Conservation (phyloP, 2,888 invertebrate genomes). For the Thera britannica region DNA sequence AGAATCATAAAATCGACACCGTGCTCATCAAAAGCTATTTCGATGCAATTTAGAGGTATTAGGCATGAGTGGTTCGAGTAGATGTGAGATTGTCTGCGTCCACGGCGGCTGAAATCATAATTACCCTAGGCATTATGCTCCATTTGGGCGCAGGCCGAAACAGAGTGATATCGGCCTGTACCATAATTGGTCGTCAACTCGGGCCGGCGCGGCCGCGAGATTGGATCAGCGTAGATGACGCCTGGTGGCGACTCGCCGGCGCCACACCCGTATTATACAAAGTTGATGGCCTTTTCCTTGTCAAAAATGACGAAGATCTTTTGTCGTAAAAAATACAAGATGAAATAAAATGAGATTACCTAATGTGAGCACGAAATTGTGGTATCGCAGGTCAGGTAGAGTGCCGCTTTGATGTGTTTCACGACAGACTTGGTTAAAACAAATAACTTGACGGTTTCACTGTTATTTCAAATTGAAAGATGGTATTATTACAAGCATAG, state of each 20-base stretch:
- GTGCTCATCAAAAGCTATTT: constrained; percentile 55
- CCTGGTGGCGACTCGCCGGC: constrained; percentile 72
- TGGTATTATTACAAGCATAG: too few relatives aligned
- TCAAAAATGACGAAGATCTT: constrained; percentile 84
- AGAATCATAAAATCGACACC: constrained; percentile 57
- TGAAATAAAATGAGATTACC: constrained; percentile 78
- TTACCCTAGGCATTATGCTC: constrained; percentile 83
- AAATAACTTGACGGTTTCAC: constrained; percentile 23
- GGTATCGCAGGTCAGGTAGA: constrained; percentile 73
- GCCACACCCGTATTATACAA: constrained; percentile 79
- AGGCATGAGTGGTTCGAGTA: constrained; percentile 57
- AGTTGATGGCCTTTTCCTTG: constrained; percentile 84
- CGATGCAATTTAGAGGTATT: constrained; percentile 67
- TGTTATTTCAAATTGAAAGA: background rate
- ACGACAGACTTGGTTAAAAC: constrained; percentile 25
- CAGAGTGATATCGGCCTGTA: constrained; percentile 74
- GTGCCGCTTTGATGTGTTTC: constrained; percentile 27
- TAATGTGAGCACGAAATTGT: constrained; percentile 76
- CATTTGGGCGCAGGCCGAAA: constrained; percentile 78
- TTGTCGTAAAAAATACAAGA: constrained; percentile 78
- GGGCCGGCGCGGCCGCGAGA: constrained; percentile 60
- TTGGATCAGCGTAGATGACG: constrained; percentile 78
- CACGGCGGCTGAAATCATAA: constrained; percentile 74
- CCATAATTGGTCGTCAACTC: constrained; percentile 81
- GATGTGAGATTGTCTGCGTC: constrained; percentile 56